A percentile compares a stretch with the other conserved stretches of the same genome.
Evolutionary conservation across 1,140 invertebrate species (phyloP).

Genomic region (Dendrolimus punctatus): DNA sequence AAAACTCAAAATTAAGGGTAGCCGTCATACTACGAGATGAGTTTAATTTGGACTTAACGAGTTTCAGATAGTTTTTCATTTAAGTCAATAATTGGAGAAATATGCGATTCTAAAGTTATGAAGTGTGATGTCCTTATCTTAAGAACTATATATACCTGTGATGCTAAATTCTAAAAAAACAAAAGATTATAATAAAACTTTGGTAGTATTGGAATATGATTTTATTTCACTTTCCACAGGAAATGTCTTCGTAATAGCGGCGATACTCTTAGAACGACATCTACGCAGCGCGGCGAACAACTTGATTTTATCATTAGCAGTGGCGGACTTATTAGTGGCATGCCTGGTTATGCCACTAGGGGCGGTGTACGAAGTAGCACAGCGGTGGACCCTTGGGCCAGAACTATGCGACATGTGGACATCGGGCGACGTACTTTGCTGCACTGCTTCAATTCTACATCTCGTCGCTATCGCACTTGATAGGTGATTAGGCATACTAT

Average conservation of each 20-base stretch:
- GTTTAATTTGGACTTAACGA: too few species aligned
- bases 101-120: too few species aligned
- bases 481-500: constrained; percentile 74
- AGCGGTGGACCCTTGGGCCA: constrained; percentile 86
- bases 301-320: constrained; percentile 88
- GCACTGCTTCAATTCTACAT: constrained; percentile 94
- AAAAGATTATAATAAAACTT: too few species aligned
- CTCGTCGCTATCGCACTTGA: constrained; percentile 96
- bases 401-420: constrained; percentile 96
- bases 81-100: too few species aligned
- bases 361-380: constrained; percentile 80
- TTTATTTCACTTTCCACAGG: constrained; percentile 72
- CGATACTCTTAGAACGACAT: constrained; percentile 91
- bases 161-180: too few species aligned
- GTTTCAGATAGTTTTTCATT: too few species aligned
- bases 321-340: constrained; percentile 89
- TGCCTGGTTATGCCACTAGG: constrained; percentile 90
- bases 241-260: constrained; percentile 96
- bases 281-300: constrained; percentile 91
- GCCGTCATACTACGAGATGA: too few species aligned
- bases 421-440: constrained; percentile 92
- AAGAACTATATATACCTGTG: too few species aligned
- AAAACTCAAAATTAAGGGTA: too few species aligned
- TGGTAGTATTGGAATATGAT: background rate
- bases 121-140: too few species aligned